These are phyloP conservation scores for Leucoraja ocellata DNA, from an alignment of 2,797 vertebrate species.

Conservation along the genomic window DNA sequence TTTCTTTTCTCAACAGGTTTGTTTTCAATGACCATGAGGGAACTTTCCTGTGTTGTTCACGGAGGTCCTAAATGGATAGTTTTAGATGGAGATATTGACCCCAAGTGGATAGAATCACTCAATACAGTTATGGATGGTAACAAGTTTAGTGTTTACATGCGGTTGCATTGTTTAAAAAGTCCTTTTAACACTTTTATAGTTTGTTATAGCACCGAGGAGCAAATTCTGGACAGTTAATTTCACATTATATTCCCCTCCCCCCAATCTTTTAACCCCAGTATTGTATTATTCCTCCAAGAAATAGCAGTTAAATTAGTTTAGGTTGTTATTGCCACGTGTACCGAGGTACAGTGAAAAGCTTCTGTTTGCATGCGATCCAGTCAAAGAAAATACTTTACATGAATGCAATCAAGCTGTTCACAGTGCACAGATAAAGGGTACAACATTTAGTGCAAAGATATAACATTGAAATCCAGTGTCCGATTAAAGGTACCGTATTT, in stretches of 20 bases:
- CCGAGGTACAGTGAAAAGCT: no score
- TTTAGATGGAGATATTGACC: slow-evolving; percentile 66
- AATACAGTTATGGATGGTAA: slow-evolving; percentile 72
- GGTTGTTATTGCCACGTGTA: no score
- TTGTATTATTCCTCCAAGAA: not conserved
- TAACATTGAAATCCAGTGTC: no score
- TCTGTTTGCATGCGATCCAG: no score
- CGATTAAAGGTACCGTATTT: no score
- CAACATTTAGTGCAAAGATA: no score
- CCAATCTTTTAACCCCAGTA: no score
- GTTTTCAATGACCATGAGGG: slow-evolving; percentile 67
- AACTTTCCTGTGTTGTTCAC: slow-evolving; percentile 57
- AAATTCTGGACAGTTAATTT: not conserved
- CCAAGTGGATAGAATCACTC: slow-evolving; percentile 69
- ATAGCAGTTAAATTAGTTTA: no score
- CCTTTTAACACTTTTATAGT: not conserved
- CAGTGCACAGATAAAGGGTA: no score
- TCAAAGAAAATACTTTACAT: no score
- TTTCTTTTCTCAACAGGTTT: slow-evolving; percentile 45
- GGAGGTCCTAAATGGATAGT: slow-evolving; percentile 67
- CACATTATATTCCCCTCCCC: no score
- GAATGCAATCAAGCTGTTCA: no score
- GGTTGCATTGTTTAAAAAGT: not conserved
- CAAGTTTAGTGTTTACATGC: slow-evolving; percentile 52
- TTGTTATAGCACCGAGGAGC: not conserved